Conservation (phyloP, 2,113 vertebrate genomes). For the Paralichthys olivaceus region DNA sequence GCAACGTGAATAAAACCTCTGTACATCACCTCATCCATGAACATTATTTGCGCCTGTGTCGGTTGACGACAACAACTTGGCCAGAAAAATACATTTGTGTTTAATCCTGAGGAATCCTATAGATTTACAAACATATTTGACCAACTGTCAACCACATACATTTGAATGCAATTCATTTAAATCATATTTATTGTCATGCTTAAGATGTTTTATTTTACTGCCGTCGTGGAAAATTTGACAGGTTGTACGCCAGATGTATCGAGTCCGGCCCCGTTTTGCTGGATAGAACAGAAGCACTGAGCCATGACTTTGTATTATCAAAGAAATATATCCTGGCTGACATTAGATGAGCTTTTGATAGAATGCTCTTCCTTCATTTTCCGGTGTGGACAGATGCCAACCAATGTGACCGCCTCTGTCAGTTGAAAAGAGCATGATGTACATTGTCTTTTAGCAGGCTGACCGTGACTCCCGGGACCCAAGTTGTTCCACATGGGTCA, state of each 20-base stretch:
- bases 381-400: constrained; percentile 54
- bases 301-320: constrained; percentile 73
- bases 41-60: too few relatives aligned
- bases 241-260: constrained; percentile 60
- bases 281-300: constrained; percentile 59
- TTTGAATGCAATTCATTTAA: too few relatives aligned
- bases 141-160: too few relatives aligned
- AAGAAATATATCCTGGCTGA: constrained; percentile 64
- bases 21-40: too few relatives aligned
- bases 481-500: constrained; percentile 67
- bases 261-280: constrained; percentile 46
- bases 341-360: constrained; percentile 57
- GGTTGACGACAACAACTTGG: too few relatives aligned
- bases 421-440: constrained; percentile 63
- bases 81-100: too few relatives aligned
- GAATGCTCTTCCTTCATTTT: constrained; percentile 62
- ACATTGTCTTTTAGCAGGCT: constrained; percentile 76
- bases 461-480: constrained; percentile 60
- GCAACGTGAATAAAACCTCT: too few relatives aligned
- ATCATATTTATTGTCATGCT: constrained; percentile 27
- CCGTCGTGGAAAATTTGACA: constrained; percentile 42
- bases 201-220: constrained; percentile 20
- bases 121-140: too few relatives aligned
- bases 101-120: too few relatives aligned
- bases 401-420: constrained; percentile 60